Conservation (phyloP, 2,113 vertebrate genomes). For the Stomatorhinus ivindoensis region DNA sequence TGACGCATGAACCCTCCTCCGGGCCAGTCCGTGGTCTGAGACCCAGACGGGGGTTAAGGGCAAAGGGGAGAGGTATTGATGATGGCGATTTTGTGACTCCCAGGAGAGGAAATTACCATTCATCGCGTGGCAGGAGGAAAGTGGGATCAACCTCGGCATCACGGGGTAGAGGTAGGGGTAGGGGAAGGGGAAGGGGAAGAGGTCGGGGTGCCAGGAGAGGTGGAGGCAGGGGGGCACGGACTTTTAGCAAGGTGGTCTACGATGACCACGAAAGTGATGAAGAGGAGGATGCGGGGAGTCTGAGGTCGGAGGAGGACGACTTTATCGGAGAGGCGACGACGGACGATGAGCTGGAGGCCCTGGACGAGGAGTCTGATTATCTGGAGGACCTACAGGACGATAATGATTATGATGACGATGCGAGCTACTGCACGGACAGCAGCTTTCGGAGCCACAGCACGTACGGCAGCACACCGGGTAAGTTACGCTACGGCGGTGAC, state of each 20-base stretch:
- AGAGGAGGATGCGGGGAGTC: slow-evolving; percentile 60
- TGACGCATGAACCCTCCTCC: slow-evolving; percentile 67
- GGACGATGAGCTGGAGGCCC: slow-evolving; percentile 72
- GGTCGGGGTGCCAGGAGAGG: slow-evolving; percentile 67
- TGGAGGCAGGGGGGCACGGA: slow-evolving; percentile 69
- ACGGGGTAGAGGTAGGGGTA: slow-evolving; percentile 65
- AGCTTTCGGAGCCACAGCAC: slow-evolving; percentile 92
- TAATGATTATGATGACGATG: slow-evolving; percentile 71
- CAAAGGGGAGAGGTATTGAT: slow-evolving; percentile 70
- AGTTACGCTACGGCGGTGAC: not conserved
- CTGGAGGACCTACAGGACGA: slow-evolving; percentile 38
- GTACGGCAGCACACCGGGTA: slow-evolving; percentile 89
- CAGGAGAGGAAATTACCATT: slow-evolving; percentile 59
- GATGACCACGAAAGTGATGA: slow-evolving; percentile 85
- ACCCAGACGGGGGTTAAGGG: slow-evolving; percentile 72
- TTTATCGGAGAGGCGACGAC: slow-evolving; percentile 72
- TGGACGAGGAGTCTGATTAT: slow-evolving; percentile 57
- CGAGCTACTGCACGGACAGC: slow-evolving; percentile 87
- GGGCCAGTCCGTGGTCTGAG: slow-evolving; percentile 77
- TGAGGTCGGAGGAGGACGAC: slow-evolving; percentile 76
- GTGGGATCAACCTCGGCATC: slow-evolving; percentile 68
- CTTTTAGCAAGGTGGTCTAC: slow-evolving; percentile 84
- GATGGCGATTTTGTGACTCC: slow-evolving; percentile 64
- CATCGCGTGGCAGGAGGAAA: slow-evolving; percentile 72
- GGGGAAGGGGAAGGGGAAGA: slow-evolving; percentile 65